Evolutionary conservation across 2,888 invertebrate genomes (phyloP).

Genomic region (Lutraria lutraria): DNA sequence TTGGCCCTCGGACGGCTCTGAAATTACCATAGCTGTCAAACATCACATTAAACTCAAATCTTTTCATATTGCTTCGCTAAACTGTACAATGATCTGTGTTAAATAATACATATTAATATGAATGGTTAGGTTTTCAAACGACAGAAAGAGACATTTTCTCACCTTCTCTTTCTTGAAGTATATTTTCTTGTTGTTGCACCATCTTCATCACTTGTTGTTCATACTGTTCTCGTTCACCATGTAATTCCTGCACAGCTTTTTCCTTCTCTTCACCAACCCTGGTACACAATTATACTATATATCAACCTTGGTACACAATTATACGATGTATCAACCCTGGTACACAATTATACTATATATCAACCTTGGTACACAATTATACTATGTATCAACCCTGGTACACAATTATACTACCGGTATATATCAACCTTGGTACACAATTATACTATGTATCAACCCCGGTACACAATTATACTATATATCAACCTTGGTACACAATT

Average conservation of each 20-base stretch:
- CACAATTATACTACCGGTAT: background rate
- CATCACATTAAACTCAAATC: too few relatives aligned
- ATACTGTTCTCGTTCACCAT: constrained; percentile 78
- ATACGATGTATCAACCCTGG: background rate
- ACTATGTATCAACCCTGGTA: background rate
- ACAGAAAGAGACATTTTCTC: background rate
- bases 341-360: too few relatives aligned
- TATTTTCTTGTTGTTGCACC: constrained; percentile 80
- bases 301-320: background rate
- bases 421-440: too few relatives aligned
- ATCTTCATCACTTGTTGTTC: constrained; percentile 79
- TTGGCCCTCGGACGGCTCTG: too few relatives aligned
- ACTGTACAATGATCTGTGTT: too few relatives aligned
- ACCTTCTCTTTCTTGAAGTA: constrained; percentile 82
- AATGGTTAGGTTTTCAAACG: too few relatives aligned
- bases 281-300: constrained; percentile 18
- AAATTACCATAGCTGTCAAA: too few relatives aligned
- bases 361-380: background rate
- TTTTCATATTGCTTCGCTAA: too few relatives aligned
- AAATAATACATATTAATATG: too few relatives aligned
- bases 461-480: constrained; percentile 18
- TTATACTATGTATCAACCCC: too few relatives aligned
- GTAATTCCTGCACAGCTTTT: constrained; percentile 76
- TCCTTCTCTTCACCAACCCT: constrained; percentile 84
- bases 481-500: background rate